Conservation (phyloP, 2,888 invertebrate genomes). For the Drosophila koepferae region DNA sequence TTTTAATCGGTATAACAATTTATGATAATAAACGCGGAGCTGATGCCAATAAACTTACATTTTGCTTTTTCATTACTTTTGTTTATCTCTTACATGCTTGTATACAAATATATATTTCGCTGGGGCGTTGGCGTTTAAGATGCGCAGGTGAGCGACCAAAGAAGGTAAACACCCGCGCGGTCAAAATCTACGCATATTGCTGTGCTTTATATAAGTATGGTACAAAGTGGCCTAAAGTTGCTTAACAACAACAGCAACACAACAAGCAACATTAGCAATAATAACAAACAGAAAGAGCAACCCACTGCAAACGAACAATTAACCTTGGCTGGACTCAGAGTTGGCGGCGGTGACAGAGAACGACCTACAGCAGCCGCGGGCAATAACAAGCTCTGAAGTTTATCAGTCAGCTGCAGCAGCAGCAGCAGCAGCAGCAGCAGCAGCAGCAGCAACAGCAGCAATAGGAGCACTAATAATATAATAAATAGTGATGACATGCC, state of each 20-base stretch:
- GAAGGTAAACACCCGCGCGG: slow-evolving; percentile 75
- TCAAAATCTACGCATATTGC: slow-evolving; percentile 19
- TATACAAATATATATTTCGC: neutral
- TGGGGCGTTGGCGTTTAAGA: slow-evolving; percentile 58
- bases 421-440: slow-evolving; percentile 19
- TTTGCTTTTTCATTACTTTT: slow-evolving; percentile 20
- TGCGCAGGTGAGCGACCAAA: slow-evolving; percentile 75
- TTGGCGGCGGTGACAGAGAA: slow-evolving; percentile 71
- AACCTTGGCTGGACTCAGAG: slow-evolving; percentile 79
- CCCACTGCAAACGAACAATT: slow-evolving; percentile 72
- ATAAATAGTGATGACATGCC: slow-evolving; percentile 30
- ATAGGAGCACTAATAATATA: slow-evolving; percentile 20
- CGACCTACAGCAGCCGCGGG: slow-evolving; percentile 68
- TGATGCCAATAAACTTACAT: slow-evolving; percentile 39
- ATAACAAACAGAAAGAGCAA: slow-evolving; percentile 24
- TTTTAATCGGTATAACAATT: slow-evolving; percentile 3
- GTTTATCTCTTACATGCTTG: neutral
- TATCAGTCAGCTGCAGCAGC: slow-evolving; percentile 61
- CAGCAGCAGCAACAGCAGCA: slow-evolving; percentile 17
- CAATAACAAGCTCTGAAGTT: slow-evolving; percentile 49
- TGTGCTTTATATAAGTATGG: slow-evolving; percentile 49
- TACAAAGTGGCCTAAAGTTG: slow-evolving; percentile 52
- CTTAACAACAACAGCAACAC: slow-evolving; percentile 35
- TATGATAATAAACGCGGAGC: slow-evolving; percentile 25
- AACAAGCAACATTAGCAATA: slow-evolving; percentile 6